Base-by-base conservation (phyloP, 1,140 invertebrate species). In the Lasioglossum baleicum region DNA sequence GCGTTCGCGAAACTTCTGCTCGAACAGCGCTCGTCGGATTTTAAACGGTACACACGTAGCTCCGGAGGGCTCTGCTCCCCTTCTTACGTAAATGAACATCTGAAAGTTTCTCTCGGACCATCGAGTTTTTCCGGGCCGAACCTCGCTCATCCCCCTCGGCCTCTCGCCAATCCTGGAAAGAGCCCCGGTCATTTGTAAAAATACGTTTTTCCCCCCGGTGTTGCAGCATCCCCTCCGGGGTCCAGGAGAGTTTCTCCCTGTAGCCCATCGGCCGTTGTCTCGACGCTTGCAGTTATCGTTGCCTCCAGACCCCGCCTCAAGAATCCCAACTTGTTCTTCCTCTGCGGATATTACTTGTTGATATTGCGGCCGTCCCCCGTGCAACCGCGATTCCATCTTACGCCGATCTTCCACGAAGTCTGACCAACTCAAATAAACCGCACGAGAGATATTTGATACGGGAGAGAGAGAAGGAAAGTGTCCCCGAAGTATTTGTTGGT, bases 311-410 rank as follows among this genome's bases (percentile, higher is more conserved):
- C 44, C 48, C 26, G 22, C 56, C 65, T 40, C 26, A 20, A 15
- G 51, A 73, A 66, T 56, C 17, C 31, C 48, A n/a, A n/a, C 5
- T 44, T 15, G 11, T 13, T 20, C 44, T 13, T 15, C 67, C 20
- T 48, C 44, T 5, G 13, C 51, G 51, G 61, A 77, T 73, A 73
- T 72, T 73, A 73, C 76, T 79, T 79, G 61, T 78, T 78, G 69
- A 78, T 78, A 78, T n/a, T n/a, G 44, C 2, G 35, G 35, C 35
- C 35, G 35, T 35, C 5, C 35, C 2, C 44, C 44, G 44, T 13
- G 44, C 44, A 15, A 13, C 17, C 15, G 51, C 51, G 51, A 53
- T 53, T 53, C 51, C 17, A 17, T 53, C 51, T 53, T 48, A 2
- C 44, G 44, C 44, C 2, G 44, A 44, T 11, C 10, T 13, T 13